Conservation (phyloP, 2,888 invertebrate genomes). For the Ganaspis brasiliensis region DNA sequence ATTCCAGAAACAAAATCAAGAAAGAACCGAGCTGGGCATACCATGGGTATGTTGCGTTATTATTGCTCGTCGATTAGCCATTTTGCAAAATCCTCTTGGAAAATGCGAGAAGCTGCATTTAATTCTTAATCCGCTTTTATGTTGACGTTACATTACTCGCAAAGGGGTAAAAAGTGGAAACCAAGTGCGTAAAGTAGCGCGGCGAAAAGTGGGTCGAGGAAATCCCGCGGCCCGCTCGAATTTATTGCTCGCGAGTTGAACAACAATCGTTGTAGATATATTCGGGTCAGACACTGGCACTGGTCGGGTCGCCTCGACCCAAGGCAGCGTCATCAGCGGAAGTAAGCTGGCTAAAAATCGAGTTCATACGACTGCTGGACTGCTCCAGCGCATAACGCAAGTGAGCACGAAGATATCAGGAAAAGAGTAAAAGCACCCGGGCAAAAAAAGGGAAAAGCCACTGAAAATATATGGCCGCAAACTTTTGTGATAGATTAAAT, state of each 20-base stretch:
- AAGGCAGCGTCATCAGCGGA: conserved; percentile 42
- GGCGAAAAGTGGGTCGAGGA: conserved; percentile 45
- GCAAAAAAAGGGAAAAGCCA: neutral
- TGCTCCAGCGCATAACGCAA: conserved; percentile 21
- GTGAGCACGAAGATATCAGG: conserved; percentile 15
- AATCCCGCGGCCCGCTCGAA: conserved; percentile 54
- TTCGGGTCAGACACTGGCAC: conserved; percentile 64
- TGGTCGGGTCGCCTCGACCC: conserved; percentile 55
- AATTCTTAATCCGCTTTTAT: too few relatives aligned
- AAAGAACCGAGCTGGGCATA: too few relatives aligned
- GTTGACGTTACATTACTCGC: too few relatives aligned
- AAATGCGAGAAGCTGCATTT: too few relatives aligned
- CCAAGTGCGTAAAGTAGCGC: conserved; percentile 23
- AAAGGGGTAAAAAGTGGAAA: too few relatives aligned
- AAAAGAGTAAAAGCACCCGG: conserved; percentile 16
- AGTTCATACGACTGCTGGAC: conserved; percentile 38
- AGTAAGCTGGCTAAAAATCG: conserved; percentile 49
- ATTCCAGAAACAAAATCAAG: too few relatives aligned
- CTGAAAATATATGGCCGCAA: neutral
- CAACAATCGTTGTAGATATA: conserved; percentile 65
- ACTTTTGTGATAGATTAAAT: conserved; percentile 32
- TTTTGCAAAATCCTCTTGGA: too few relatives aligned
- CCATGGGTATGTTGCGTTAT: too few relatives aligned
- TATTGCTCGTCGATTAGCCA: too few relatives aligned
- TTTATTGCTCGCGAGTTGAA: conserved; percentile 68